Conservation (phyloP, 2,113 vertebrate genomes). For the Stigmatopora argus region DNA sequence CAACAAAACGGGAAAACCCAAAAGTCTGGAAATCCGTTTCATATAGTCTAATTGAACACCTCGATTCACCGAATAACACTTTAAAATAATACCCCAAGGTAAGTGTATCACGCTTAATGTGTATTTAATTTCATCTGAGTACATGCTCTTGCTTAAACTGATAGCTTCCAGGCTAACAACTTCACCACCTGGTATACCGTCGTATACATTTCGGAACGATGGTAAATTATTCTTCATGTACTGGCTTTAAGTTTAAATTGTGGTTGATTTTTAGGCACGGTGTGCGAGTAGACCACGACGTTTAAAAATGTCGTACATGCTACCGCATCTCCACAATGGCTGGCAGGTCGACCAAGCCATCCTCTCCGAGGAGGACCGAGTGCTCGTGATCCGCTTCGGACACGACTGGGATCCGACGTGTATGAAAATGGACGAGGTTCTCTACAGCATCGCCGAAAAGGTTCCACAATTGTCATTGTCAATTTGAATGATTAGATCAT, state of each 20-base stretch:
- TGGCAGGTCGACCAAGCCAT: slow-evolving; percentile 99
- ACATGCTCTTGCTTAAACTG: not conserved
- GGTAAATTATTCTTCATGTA: not conserved
- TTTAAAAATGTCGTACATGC: slow-evolving; percentile 91
- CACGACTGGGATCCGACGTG: slow-evolving; percentile 99
- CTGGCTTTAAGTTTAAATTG: not conserved
- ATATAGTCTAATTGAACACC: not conserved
- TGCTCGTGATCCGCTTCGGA: slow-evolving; percentile 91
- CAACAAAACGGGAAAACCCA: not conserved
- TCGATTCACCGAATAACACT: not conserved
- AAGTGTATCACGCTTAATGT: not conserved
- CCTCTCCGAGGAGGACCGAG: slow-evolving; percentile 93
- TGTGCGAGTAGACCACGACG: not conserved
- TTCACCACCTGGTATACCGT: not conserved
- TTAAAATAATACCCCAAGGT: slow-evolving; percentile 11
- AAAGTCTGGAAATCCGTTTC: not conserved
- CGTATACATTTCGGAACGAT: not conserved
- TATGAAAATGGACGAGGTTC: slow-evolving; percentile 98
- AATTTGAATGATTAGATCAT: not conserved
- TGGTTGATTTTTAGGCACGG: not conserved
- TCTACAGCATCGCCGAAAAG: slow-evolving; percentile 97
- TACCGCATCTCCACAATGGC: slow-evolving; percentile 95
- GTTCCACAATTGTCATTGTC: slow-evolving; percentile 44
- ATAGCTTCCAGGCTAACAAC: not conserved
- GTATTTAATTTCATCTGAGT: not conserved